Percentiles rank a stretch among this genome's conserved stretches.
phyloP scores from a whole-genome alignment of 2,888 invertebrate species.

The Autographa gamma region DNA sequence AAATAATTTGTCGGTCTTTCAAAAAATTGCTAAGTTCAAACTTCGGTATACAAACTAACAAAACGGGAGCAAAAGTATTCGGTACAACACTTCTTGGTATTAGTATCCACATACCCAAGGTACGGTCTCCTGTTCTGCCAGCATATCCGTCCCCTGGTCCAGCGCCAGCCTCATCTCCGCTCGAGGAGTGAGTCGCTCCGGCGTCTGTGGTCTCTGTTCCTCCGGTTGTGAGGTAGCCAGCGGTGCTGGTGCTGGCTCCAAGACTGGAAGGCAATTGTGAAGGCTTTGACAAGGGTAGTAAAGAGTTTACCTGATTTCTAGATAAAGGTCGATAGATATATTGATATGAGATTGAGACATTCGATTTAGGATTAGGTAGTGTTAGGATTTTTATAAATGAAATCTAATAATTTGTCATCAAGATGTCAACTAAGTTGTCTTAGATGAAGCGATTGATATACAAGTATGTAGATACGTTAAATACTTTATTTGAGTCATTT shows the following conservation, averaged over 20 bases:
- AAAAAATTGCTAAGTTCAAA: background rate
- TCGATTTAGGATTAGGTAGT: too few species aligned
- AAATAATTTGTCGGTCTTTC: background rate
- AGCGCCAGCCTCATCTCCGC: slow-evolving; percentile 91
- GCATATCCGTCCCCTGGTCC: slow-evolving; percentile 87
- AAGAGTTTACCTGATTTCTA: background rate
- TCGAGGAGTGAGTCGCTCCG: slow-evolving; percentile 90
- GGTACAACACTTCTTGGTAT: too few species aligned
- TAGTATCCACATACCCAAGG: slow-evolving; percentile 70
- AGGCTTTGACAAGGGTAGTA: background rate
- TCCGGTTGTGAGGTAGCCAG: slow-evolving; percentile 73
- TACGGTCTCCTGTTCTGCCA: slow-evolving; percentile 84
- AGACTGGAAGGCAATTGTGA: slow-evolving; percentile 62
- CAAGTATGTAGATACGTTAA: too few species aligned
- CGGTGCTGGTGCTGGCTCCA: slow-evolving; percentile 80
- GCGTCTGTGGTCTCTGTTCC: slow-evolving; percentile 74
- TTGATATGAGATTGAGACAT: too few species aligned
- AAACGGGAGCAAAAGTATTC: too few species aligned
- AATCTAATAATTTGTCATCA: too few species aligned
- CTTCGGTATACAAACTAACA: background rate
- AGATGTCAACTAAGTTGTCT: too few species aligned
- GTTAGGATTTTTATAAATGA: too few species aligned
- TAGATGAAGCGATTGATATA: too few species aligned
- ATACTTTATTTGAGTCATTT: too few species aligned
- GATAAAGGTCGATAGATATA: too few species aligned